Evolutionary conservation across 2,888 invertebrate genomes (phyloP).

Genomic region (Xylota sylvarum): DNA sequence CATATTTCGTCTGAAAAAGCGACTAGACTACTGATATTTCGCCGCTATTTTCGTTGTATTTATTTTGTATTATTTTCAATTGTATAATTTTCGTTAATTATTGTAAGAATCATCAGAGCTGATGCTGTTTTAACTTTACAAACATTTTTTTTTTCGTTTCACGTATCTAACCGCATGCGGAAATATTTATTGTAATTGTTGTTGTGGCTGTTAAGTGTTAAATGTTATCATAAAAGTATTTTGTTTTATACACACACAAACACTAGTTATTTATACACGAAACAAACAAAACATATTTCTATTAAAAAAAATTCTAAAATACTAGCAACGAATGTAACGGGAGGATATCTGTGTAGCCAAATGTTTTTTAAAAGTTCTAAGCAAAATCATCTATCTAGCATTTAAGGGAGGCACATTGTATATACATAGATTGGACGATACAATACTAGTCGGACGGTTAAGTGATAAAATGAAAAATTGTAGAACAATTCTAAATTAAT

Average conservation of each 20-base stretch:
- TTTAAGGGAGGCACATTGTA: constrained; percentile 59
- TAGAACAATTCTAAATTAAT: constrained; percentile 69
- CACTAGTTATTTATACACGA: constrained; percentile 70
- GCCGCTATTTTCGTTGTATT: constrained; percentile 83
- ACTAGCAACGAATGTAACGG: constrained; percentile 60
- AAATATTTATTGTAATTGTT: constrained; percentile 30
- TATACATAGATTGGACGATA: constrained; percentile 57
- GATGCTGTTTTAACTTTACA: constrained; percentile 66
- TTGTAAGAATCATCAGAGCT: constrained; percentile 62
- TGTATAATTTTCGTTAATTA: constrained; percentile 82
- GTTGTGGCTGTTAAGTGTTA: constrained; percentile 55
- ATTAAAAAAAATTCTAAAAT: constrained; percentile 30
- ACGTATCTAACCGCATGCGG: neutral
- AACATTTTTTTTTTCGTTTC: constrained; percentile 6
- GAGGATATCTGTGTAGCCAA: constrained; percentile 48
- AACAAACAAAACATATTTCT: constrained; percentile 45
- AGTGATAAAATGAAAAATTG: constrained; percentile 55
- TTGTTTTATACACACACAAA: constrained; percentile 43
- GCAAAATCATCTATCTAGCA: constrained; percentile 57
- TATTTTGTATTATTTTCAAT: constrained; percentile 83
- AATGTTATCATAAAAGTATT: constrained; percentile 33
- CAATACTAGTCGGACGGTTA: constrained; percentile 37
- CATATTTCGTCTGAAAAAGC: constrained; percentile 82
- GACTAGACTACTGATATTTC: constrained; percentile 84
- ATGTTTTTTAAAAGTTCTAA: constrained; percentile 34